These are phyloP conservation scores for Tribolium freemani DNA, from an alignment of 2,888 invertebrate genomes.

Conservation along the genomic window DNA sequence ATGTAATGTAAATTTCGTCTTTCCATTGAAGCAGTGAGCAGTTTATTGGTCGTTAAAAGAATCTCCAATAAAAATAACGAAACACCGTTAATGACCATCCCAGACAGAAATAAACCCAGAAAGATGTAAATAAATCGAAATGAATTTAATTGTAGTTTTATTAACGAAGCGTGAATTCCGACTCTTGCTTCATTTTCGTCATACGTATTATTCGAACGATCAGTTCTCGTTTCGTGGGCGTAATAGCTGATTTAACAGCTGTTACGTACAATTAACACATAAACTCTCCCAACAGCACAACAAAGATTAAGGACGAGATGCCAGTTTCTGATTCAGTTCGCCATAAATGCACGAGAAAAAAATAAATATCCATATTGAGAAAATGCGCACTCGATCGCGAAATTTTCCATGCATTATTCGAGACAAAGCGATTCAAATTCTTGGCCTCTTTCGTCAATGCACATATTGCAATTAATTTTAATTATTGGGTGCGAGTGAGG, in stretches of 20 bases:
- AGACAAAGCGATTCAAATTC: not conserved
- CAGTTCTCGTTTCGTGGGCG: not conserved
- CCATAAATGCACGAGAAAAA: conserved; percentile 5
- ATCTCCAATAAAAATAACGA: conserved; percentile 1
- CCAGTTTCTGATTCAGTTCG: not conserved
- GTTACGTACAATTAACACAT: conserved; percentile 8
- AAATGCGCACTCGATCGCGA: not conserved
- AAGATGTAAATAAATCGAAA: conserved; percentile 11
- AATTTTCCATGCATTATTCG: not conserved
- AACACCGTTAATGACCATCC: not conserved
- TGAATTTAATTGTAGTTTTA: not conserved
- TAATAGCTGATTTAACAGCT: not conserved
- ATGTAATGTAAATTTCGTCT: too few relatives aligned
- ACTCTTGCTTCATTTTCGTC: not conserved
- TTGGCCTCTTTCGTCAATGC: not conserved
- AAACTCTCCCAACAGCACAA: not conserved
- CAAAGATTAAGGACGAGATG: conserved; percentile 6
- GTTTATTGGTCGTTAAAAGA: not conserved
- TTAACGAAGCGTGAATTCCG: not conserved
- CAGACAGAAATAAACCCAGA: conserved; percentile 12
- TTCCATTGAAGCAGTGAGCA: not conserved
- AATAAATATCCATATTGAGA: not conserved
- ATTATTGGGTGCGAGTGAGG: conserved; percentile 2
- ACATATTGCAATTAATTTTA: conserved; percentile 16
- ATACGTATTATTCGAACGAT: not conserved